Percentiles rank a stretch among this genome's conserved stretches.
These are phyloP conservation scores for Leguminivora glycinivorella DNA, from an alignment of 1,140 invertebrate genomes.

Conservation along the genomic window DNA sequence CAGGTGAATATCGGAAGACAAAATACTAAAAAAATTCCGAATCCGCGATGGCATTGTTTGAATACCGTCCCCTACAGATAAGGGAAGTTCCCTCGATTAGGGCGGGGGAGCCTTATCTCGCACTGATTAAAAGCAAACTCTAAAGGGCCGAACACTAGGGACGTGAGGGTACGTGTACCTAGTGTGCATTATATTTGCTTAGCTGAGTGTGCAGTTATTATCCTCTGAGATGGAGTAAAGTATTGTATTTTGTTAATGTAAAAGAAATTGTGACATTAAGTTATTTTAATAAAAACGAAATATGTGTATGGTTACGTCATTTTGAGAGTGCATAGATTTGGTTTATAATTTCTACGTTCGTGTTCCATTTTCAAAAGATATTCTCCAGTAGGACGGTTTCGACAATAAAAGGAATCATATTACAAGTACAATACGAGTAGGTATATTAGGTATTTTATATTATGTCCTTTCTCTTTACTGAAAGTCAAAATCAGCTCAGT, in stretches of 20 bases:
- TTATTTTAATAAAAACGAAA: too few relatives aligned
- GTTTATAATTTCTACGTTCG: too few relatives aligned
- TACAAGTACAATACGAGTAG: too few relatives aligned
- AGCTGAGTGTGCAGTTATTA: neutral
- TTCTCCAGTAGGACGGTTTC: too few relatives aligned
- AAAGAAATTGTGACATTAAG: neutral
- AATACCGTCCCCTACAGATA: slow-evolving; percentile 48
- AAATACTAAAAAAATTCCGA: slow-evolving; percentile 10
- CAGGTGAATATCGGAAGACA: neutral
- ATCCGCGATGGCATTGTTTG: slow-evolving; percentile 45
- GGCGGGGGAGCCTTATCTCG: slow-evolving; percentile 58
- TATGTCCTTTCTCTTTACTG: too few relatives aligned
- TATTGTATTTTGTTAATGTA: slow-evolving; percentile 1
- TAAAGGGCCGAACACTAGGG: slow-evolving; percentile 51
- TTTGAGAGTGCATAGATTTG: too few relatives aligned
- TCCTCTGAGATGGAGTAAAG: slow-evolving; percentile 3
- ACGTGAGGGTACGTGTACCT: slow-evolving; percentile 34
- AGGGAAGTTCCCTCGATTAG: slow-evolving; percentile 41
- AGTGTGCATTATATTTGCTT: neutral
- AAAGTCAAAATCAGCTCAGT: too few relatives aligned
- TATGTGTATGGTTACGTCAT: too few relatives aligned
- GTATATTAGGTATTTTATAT: too few relatives aligned
- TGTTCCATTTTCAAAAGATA: too few relatives aligned
- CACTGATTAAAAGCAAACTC: slow-evolving; percentile 74
- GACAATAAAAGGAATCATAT: too few relatives aligned